Base-by-base conservation (phyloP, 2,113 vertebrate species). In the Petroica traversi region DNA sequence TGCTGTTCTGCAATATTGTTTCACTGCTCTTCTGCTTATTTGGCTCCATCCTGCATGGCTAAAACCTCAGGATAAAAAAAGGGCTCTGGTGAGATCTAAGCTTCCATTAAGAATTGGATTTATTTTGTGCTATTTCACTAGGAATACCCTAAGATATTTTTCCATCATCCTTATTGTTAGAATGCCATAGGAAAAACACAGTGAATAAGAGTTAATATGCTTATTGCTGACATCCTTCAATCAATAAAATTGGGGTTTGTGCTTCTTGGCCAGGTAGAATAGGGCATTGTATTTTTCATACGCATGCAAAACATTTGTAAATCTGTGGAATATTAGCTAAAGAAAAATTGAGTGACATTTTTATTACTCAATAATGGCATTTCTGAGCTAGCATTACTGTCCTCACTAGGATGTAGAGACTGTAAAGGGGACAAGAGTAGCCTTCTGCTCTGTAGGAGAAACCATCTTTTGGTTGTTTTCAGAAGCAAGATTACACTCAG, bases 121-220 rank as follows among this genome's bases (percentile, higher is more conserved):
- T 92, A 41, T 85, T 95, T 97, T 81, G 41, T 86, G 31, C 19
- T 64, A 29, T 86, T 96, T 95, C 85, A 51, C 81, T 73, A 89
- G 69, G 45, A 94, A 81, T 89, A 92, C 46, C 45, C 34, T 63
- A 80, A 76, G 64, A 92, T 84, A n/a, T 97, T 95, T 92, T 88
- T 73, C 38, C 73, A 87, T n/a, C 51, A 76, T 66, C 89, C 43
- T 52, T 95, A 76, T 89, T 83, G 31, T 85, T 71, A 95, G 58
- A 92, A 76, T 81, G 68, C 59, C 91, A 86, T 36, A 54, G 62
- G 78, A 86, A 83, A 92, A 95, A 54, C 41, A 61, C 36, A 43
- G 33, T 66, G 26, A 73, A 20, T 67, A 72, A 86, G 76, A 82
- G 77, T 71, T 90, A 74, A 88, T 55, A 71, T 40, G 63, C 52